A percentile compares a stretch with the other conserved stretches of the same genome.
These are phyloP conservation scores for Agriotes lineatus DNA, from an alignment of 2,888 invertebrate genomes.

Conservation along the genomic window DNA sequence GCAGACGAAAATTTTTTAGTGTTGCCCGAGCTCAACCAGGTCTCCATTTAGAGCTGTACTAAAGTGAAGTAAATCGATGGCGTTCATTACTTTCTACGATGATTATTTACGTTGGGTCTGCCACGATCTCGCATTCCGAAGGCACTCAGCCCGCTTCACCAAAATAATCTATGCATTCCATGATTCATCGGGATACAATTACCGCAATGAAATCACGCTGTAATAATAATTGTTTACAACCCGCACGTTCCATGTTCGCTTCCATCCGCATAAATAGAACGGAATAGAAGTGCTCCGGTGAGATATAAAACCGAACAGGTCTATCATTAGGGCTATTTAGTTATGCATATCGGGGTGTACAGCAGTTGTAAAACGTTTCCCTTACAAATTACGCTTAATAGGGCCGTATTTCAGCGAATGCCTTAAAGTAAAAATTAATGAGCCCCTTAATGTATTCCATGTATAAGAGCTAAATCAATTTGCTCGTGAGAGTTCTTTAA, in stretches of 20 bases:
- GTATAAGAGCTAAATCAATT: constrained; percentile 20
- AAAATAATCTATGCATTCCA: constrained; percentile 13
- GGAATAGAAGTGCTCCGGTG: not conserved
- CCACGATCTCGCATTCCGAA: not conserved
- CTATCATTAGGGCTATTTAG: constrained; percentile 6
- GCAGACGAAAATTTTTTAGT: too few relatives aligned
- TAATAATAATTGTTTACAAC: constrained; percentile 21
- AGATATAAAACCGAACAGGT: constrained; percentile 3
- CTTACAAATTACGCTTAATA: constrained; percentile 20
- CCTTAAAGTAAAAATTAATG: constrained; percentile 20
- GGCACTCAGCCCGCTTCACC: not conserved
- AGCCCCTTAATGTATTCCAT: constrained; percentile 20
- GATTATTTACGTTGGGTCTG: not conserved
- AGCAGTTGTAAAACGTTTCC: constrained; percentile 14
- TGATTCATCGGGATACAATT: constrained; percentile 9
- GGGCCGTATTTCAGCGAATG: constrained; percentile 11
- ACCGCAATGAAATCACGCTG: constrained; percentile 4
- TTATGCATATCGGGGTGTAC: constrained; percentile 3
- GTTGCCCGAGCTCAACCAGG: too few relatives aligned
- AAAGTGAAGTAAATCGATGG: constrained; percentile 8
- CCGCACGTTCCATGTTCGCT: not conserved
- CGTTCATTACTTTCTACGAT: not conserved
- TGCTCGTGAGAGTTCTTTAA: constrained; percentile 4
- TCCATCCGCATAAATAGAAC: constrained; percentile 12
- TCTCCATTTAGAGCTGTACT: too few relatives aligned